phyloP scores from a whole-genome alignment of 2,888 invertebrate species.

The Amiota minor region DNA sequence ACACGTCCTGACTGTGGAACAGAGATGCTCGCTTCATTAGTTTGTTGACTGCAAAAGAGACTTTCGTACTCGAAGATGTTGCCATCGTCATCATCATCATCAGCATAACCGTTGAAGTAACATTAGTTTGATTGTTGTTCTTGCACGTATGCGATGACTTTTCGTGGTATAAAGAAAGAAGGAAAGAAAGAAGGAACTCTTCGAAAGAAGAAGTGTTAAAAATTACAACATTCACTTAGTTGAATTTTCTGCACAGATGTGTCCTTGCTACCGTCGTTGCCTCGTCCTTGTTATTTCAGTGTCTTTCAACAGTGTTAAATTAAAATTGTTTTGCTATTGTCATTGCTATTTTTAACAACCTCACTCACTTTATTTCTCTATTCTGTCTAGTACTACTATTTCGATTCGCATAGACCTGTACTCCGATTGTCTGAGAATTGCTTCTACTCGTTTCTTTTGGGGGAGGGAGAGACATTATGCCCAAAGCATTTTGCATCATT shows the following conservation, averaged over 20 bases:
- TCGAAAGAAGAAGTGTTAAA: constrained; percentile 28
- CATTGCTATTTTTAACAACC: constrained; percentile 30
- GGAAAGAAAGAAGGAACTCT: not conserved
- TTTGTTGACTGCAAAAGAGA: constrained; percentile 43
- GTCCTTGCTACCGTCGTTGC: constrained; percentile 47
- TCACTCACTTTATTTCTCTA: constrained; percentile 27
- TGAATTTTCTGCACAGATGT: constrained; percentile 45
- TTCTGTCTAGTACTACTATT: constrained; percentile 29
- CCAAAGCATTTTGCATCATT: constrained; percentile 60
- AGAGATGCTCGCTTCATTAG: constrained; percentile 58
- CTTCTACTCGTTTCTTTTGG: not conserved
- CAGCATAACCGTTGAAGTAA: constrained; percentile 40
- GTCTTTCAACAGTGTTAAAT: constrained; percentile 65
- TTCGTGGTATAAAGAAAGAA: not conserved
- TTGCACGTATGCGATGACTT: constrained; percentile 27
- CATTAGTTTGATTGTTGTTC: constrained; percentile 54
- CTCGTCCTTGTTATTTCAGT: constrained; percentile 48
- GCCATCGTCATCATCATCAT: not conserved
- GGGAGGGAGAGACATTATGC: constrained; percentile 36
- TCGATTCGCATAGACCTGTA: not conserved
- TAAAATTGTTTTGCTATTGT: constrained; percentile 54
- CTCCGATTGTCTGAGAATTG: too few species aligned
- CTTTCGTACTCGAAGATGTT: not conserved
- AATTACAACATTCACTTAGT: constrained; percentile 40
- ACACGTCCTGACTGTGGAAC: constrained; percentile 25